phyloP scores from a whole-genome alignment of 92 coral and sea anemone species.

The Galaxea fascicularis region DNA sequence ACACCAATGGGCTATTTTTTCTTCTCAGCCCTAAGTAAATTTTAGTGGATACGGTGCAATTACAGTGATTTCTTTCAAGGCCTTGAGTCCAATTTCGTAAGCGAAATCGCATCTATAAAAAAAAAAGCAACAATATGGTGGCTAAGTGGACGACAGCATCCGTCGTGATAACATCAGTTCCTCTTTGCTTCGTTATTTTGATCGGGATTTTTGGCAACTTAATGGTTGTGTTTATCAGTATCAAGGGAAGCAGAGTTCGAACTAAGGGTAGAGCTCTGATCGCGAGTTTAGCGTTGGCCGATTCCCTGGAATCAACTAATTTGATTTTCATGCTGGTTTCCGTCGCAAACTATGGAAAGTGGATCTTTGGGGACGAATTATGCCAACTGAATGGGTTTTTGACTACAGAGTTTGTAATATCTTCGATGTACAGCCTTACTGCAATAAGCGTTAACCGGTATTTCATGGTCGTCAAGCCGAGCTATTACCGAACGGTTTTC shows the following conservation, averaged over 20 bases:
- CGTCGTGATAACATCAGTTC: constrained; percentile 35
- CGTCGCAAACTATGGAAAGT: constrained; percentile 35
- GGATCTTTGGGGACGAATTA: constrained; percentile 55
- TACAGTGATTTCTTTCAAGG: too few species aligned
- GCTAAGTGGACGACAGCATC: constrained; percentile 52
- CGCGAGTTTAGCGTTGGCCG: constrained; percentile 64
- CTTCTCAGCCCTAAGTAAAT: too few species aligned
- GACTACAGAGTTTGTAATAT: constrained; percentile 51
- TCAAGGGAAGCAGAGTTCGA: constrained; percentile 53
- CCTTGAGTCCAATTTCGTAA: too few species aligned
- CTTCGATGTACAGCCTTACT: constrained; percentile 65
- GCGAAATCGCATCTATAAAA: too few species aligned
- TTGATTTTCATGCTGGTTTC: constrained; percentile 66
- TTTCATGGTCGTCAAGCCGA: constrained; percentile 65
- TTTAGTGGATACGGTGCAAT: too few species aligned
- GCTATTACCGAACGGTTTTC: constrained; percentile 49
- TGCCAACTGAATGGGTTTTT: constrained; percentile 63
- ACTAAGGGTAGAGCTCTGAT: constrained; percentile 63
- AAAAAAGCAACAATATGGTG: background rate
- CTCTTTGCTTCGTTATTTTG: constrained; percentile 41
- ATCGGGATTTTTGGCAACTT: constrained; percentile 67
- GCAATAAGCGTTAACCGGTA: constrained; percentile 67
- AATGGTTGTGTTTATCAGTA: constrained; percentile 64
- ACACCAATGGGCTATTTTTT: too few species aligned
- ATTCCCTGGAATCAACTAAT: constrained; percentile 61